Conservation (phyloP, 2,113 vertebrate genomes). For the Nothocercus julius region DNA sequence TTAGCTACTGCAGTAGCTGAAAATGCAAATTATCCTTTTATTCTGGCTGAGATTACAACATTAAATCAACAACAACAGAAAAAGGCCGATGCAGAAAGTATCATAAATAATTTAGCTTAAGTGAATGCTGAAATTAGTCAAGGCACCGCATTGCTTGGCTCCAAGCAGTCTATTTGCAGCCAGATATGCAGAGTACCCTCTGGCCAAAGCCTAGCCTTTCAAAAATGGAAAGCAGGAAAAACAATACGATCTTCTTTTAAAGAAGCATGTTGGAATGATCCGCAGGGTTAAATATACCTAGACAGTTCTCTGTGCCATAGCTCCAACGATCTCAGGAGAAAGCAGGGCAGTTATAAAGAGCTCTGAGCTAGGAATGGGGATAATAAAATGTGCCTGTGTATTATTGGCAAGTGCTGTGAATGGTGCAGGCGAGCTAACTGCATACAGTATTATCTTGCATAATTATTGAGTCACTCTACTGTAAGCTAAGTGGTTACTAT, state of each 20-base stretch:
- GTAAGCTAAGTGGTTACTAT: conserved; percentile 70
- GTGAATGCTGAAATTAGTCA: conserved; percentile 83
- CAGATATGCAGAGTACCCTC: conserved; percentile 73
- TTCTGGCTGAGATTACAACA: conserved; percentile 29
- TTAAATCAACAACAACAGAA: conserved; percentile 62
- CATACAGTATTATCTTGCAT: conserved; percentile 76
- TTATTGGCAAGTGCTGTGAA: conserved; percentile 66
- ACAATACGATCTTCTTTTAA: conserved; percentile 77
- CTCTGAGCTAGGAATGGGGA: conserved; percentile 49
- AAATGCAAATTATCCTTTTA: conserved; percentile 60
- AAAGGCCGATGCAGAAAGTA: conserved; percentile 39
- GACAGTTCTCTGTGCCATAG: conserved; percentile 16
- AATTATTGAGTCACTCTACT: conserved; percentile 72
- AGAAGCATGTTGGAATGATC: conserved; percentile 66
- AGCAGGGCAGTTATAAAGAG: conserved; percentile 49
- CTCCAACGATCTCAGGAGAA: conserved; percentile 64
- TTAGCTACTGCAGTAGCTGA: conserved; percentile 57
- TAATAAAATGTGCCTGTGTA: conserved; percentile 63
- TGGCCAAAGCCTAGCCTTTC: conserved; percentile 72
- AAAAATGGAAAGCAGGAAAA: conserved; percentile 78
- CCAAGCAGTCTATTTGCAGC: conserved; percentile 74
- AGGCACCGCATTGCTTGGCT: conserved; percentile 80
- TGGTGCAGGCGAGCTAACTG: conserved; percentile 67
- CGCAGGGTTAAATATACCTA: conserved; percentile 75
- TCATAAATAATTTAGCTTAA: conserved; percentile 84